phyloP scores from a whole-genome alignment of 2,888 invertebrate genomes.

The Hybos culiciformis region DNA sequence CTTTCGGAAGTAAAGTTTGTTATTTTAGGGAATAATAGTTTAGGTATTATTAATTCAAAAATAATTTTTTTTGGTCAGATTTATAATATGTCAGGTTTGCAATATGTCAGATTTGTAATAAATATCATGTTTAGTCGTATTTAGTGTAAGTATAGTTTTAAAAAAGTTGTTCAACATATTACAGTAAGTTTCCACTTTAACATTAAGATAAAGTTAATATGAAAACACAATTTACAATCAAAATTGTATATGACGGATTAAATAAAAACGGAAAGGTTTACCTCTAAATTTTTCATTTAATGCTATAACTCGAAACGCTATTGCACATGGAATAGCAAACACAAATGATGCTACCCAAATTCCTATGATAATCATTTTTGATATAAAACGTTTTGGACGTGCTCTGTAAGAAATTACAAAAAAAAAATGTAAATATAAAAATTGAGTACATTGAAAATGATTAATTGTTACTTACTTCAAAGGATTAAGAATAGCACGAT shows the following conservation, averaged over 20 bases:
- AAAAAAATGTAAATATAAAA: background rate
- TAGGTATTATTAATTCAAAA: no score
- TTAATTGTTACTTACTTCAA: slow-evolving; percentile 44
- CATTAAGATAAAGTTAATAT: background rate
- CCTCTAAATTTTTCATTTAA: slow-evolving; percentile 28
- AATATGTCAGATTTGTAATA: no score
- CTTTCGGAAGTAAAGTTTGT: no score
- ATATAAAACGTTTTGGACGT: slow-evolving; percentile 55
- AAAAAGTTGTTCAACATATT: no score
- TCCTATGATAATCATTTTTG: slow-evolving; percentile 55
- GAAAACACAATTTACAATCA: background rate
- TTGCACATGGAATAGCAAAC: slow-evolving; percentile 51
- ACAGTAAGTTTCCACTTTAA: no score
- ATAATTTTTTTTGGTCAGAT: no score
- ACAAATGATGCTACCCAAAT: slow-evolving; percentile 60
- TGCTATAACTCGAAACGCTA: slow-evolving; percentile 32
- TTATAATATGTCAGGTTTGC: no score
- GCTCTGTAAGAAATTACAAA: slow-evolving; percentile 42
- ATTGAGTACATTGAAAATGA: background rate
- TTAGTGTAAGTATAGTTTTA: no score
- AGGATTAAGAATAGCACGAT: slow-evolving; percentile 62
- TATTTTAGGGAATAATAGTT: no score
- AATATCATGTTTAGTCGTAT: no score
- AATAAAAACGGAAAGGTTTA: slow-evolving; percentile 16
- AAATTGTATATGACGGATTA: background rate